These are phyloP conservation scores for Hemibagrus guttatus DNA, from an alignment of 2,797 vertebrate genomes.

Conservation along the genomic window DNA sequence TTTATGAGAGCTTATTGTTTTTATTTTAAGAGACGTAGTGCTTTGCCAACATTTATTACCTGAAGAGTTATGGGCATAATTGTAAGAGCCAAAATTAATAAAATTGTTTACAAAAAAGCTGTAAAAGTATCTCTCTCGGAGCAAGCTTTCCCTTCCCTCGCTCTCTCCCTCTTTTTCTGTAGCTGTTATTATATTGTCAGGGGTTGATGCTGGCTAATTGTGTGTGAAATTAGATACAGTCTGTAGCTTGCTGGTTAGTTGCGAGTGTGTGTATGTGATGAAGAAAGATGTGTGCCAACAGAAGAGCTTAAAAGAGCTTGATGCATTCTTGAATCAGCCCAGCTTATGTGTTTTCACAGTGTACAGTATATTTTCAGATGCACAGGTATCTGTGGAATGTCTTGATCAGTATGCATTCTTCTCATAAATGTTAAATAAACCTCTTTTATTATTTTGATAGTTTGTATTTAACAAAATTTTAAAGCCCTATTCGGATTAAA, in stretches of 20 bases:
- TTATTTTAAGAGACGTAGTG: neutral
- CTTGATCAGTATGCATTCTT: neutral
- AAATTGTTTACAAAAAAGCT: neutral
- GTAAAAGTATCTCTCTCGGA: slow-evolving; percentile 25
- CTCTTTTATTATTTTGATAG: neutral
- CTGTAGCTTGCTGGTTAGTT: neutral
- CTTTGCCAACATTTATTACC: neutral
- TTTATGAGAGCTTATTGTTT: neutral
- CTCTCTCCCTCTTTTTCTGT: slow-evolving; percentile 48
- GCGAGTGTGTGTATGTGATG: slow-evolving; percentile 7
- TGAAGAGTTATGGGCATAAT: neutral
- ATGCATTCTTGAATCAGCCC: neutral
- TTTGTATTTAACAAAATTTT: neutral
- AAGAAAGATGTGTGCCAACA: slow-evolving; percentile 7
- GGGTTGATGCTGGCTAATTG: slow-evolving; percentile 38
- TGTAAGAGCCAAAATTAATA: neutral
- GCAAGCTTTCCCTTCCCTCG: slow-evolving; percentile 48
- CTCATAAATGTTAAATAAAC: neutral
- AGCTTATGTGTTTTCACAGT: neutral
- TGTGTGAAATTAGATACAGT: slow-evolving; percentile 51
- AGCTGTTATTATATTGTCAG: slow-evolving; percentile 54
- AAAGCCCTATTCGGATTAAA: neutral
- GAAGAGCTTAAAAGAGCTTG: slow-evolving; percentile 15
- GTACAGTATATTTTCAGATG: neutral
- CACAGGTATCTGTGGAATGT: neutral